These are phyloP conservation scores for Venustaconcha ellipsiformis DNA, from an alignment of 1,140 invertebrate species.

Conservation along the genomic window DNA sequence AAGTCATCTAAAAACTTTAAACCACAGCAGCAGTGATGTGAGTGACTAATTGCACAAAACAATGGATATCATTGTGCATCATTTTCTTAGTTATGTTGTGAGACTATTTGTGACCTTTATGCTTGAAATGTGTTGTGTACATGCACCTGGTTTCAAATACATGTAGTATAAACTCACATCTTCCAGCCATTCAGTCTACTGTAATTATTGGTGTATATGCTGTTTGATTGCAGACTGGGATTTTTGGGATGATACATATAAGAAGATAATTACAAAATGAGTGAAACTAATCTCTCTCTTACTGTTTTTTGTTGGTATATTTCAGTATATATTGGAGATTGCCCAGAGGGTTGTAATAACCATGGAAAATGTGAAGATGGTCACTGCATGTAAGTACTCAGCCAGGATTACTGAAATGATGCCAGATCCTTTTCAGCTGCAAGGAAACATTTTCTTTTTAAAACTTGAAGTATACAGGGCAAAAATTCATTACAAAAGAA, in stretches of 20 bases:
- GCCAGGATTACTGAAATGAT: neutral
- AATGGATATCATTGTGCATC: too few relatives aligned
- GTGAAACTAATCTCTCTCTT: neutral
- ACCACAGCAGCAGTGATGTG: too few relatives aligned
- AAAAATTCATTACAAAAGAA: too few relatives aligned
- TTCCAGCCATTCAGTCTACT: neutral
- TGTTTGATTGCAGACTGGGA: neutral
- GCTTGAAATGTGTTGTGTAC: too few relatives aligned
- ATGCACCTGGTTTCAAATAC: too few relatives aligned
- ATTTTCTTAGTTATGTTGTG: too few relatives aligned
- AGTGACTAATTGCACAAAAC: too few relatives aligned
- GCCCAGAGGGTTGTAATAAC: constrained; percentile 66
- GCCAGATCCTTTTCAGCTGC: neutral
- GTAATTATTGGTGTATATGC: neutral
- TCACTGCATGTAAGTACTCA: constrained; percentile 65
- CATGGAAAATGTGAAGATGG: constrained; percentile 64
- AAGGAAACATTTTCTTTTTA: neutral
- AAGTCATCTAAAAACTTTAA: too few relatives aligned
- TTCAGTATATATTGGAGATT: constrained; percentile 68
- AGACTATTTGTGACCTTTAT: too few relatives aligned
- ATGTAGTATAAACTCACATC: too few relatives aligned
- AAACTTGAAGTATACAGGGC: neutral
- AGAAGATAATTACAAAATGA: neutral
- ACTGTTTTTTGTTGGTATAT: constrained; percentile 20
- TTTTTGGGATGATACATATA: neutral